These are phyloP conservation scores for Pseudomugil gertrudae DNA, from an alignment of 2,797 vertebrate species.

Conservation along the genomic window DNA sequence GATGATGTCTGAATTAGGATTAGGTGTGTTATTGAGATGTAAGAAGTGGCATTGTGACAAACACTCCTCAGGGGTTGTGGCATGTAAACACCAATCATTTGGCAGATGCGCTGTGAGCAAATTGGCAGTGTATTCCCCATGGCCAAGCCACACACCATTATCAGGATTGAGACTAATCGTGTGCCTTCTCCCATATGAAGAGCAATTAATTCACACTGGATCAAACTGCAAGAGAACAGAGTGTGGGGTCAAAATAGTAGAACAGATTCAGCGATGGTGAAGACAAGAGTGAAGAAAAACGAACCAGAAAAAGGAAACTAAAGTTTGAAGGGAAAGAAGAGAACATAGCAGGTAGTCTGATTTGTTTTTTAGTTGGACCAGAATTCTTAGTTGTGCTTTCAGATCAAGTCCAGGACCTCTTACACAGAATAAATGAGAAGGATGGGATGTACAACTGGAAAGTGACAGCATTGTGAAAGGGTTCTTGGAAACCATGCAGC, in stretches of 20 bases:
- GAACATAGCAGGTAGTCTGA: slow-evolving; percentile 17
- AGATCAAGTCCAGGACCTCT: slow-evolving; percentile 10
- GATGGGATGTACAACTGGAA: slow-evolving; percentile 5
- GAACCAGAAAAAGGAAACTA: not conserved
- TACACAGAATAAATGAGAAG: slow-evolving; percentile 29
- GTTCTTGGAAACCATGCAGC: slow-evolving; percentile 38
- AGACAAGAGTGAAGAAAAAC: not conserved
- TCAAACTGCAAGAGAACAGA: slow-evolving; percentile 76
- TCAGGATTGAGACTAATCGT: slow-evolving; percentile 88
- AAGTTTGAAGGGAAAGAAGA: slow-evolving; percentile 4
- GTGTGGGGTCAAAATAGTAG: slow-evolving; percentile 30
- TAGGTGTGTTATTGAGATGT: slow-evolving; percentile 82
- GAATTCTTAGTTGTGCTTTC: slow-evolving; percentile 28
- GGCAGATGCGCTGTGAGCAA: slow-evolving; percentile 84
- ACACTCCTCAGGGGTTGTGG: slow-evolving; percentile 81
- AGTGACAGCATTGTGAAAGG: slow-evolving; percentile 26
- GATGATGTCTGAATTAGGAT: slow-evolving; percentile 52
- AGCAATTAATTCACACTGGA: slow-evolving; percentile 87
- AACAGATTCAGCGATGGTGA: slow-evolving; percentile 21
- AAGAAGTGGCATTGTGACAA: slow-evolving; percentile 82
- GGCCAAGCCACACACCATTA: slow-evolving; percentile 84
- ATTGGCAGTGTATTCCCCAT: slow-evolving; percentile 84
- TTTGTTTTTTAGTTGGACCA: slow-evolving; percentile 14
- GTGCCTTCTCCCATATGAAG: slow-evolving; percentile 85
- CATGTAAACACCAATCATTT: slow-evolving; percentile 89